phyloP scores from a whole-genome alignment of 64 coral and sea anemone species.

The Astreopora myriophthalma region DNA sequence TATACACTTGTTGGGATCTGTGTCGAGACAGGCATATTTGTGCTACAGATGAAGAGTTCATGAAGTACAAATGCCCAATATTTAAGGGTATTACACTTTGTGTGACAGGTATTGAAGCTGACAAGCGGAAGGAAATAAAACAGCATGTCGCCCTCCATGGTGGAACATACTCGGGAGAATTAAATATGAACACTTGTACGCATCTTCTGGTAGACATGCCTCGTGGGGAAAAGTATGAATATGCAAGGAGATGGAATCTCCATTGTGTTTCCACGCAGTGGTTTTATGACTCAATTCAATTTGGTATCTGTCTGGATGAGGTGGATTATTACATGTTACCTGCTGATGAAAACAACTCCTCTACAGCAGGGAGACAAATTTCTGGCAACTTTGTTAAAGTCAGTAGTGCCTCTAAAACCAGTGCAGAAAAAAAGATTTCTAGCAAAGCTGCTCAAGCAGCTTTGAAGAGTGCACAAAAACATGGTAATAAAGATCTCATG shows the following conservation, averaged over 20 bases:
- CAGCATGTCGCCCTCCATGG: slow-evolving; percentile 62
- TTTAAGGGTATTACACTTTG: slow-evolving; percentile 95
- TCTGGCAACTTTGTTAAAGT: slow-evolving; percentile 41
- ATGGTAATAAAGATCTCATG: slow-evolving; percentile 74
- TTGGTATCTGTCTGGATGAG: slow-evolving; percentile 91
- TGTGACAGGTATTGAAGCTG: slow-evolving; percentile 85
- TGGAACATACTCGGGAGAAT: slow-evolving; percentile 82
- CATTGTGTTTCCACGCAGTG: slow-evolving; percentile 90
- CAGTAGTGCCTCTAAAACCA: slow-evolving; percentile 20
- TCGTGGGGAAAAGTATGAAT: slow-evolving; percentile 89
- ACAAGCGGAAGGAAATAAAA: slow-evolving; percentile 79
- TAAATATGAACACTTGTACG: slow-evolving; percentile 87
- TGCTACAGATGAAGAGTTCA: slow-evolving; percentile 78
- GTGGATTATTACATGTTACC: slow-evolving; percentile 49
- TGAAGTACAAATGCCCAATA: slow-evolving; percentile 73
- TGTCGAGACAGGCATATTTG: slow-evolving; percentile 49
- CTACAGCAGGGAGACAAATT: slow-evolving; percentile 48
- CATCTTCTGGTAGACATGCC: slow-evolving; percentile 86
- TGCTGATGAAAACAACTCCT: slow-evolving; percentile 58
- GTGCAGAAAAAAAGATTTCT: neutral
- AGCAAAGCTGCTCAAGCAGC: slow-evolving; percentile 84
- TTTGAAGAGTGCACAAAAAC: slow-evolving; percentile 84
- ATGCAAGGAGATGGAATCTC: slow-evolving; percentile 88
- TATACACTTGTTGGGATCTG: slow-evolving; percentile 75
- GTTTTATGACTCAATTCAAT: slow-evolving; percentile 95